Evolutionary conservation across 1,140 invertebrate genomes (phyloP), one percentile per base, ranked within the genome.

Genomic region (Apis cerana): DNA sequence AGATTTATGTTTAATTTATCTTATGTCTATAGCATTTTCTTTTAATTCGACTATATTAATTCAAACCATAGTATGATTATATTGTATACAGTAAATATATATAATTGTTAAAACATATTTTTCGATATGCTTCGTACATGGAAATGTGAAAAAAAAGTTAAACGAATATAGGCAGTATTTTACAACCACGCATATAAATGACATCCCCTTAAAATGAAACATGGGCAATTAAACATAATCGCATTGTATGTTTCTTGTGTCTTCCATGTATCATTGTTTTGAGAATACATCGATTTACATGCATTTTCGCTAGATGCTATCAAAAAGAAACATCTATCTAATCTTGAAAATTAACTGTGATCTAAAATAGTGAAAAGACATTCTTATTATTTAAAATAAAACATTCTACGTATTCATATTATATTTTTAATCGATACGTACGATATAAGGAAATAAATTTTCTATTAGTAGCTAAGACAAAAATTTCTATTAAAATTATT

Each of bases 41-140:
- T 91, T 92, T 81, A 86, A 85, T 91, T 90, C 69, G 82, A 85
- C 79, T 88, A 89, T 88, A 91, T 58, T 75, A 88, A 88, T 84
- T 88, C 89, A 23, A 58, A 67, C 21, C 80, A 54, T 90, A 84
- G 76, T 90, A 92, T 87, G 83, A 89, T 86, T 88, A 91, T 91
- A 92, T 90, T 91, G 90, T 92, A 92, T 89, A 93, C 89, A 92
- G 85, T 91, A 92, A 92, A 91, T 91, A 93, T 92, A 89, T 90
- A 84, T 80, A 87, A 91, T 76, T 43, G 79, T 92, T 92, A 86
- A 89, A 89, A 87, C 69, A 83, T 75, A 86, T 83, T 89, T 90
- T 85, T 90, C 75, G 78, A 86, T 86, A 88, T 75, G 83, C 87
- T 89, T 89, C 82, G 71, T 79, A 70, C 75, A 71, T 85, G 79